Base-by-base conservation (phyloP, 92 coral and sea anemone species). In the Paragorgia papillata region DNA sequence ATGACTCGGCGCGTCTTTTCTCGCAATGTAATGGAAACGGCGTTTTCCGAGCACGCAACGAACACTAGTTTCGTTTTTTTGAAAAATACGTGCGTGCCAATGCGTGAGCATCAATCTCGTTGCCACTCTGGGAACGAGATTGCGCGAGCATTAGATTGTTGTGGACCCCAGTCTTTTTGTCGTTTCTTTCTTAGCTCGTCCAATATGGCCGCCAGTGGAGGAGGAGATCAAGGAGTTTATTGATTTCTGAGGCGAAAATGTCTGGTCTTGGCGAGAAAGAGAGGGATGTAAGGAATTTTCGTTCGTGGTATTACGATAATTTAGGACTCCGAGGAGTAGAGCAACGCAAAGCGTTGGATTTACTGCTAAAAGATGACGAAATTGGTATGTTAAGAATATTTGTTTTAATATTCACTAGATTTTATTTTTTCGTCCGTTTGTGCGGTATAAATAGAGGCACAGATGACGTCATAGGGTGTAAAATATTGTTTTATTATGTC, bases 261-360 rank as follows among this genome's bases (percentile, higher is more conserved):
- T 50, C 62, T 27, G 25, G 62, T 20, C 41, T 51, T 27, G 30
- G 4, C 25, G 77, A 70, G 39, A 70, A 53, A 53, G 62, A 70
- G 10, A 34, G 62, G 35, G 92, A 92, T 64, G 97, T 92, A 13
- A 75, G 98, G 43, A 94, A 94, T 81, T 94, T 94, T 62, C 88
- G 98, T 57, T 79, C 95, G 0, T 91, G 89, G 79, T 94, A 94
- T 64, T 94, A 94, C 80, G 97, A 94, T 37, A 91, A 92, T 48
- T 83, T 94, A 39, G 98, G 98, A 4, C 76, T 94, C 22, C 75
- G 92, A 74, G 92, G 92, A 64, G 98, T 94, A 19, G 97, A 94
- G 35, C 98, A 91, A 83, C 87, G 87, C 55, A 94, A 94, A 70
- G 98, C 98, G 1, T 74, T 94, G 63, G 97, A 90, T 31, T 81